These are phyloP conservation scores for Callosobruchus maculatus DNA, from an alignment of 2,888 invertebrate species.

Conservation along the genomic window DNA sequence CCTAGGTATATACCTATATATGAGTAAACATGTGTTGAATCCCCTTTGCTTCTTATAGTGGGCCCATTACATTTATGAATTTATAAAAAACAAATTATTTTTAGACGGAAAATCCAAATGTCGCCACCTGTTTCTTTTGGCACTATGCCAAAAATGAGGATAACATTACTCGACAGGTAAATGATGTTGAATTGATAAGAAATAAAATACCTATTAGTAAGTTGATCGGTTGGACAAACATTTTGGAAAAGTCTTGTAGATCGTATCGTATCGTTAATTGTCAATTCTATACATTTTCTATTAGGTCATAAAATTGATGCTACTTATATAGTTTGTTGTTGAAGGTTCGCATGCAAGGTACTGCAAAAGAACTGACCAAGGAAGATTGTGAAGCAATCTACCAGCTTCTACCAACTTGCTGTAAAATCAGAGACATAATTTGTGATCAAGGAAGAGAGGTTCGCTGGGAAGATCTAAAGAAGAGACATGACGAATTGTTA, in stretches of 20 bases:
- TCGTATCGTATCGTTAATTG: too few species aligned
- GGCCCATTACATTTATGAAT: too few species aligned
- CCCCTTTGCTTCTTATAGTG: too few species aligned
- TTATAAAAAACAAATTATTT: slow-evolving; percentile 4
- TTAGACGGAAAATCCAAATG: slow-evolving; percentile 47
- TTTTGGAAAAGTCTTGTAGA: too few species aligned
- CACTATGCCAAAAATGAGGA: slow-evolving; percentile 33
- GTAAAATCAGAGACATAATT: slow-evolving; percentile 47
- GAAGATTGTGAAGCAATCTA: slow-evolving; percentile 43
- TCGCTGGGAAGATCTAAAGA: slow-evolving; percentile 50
- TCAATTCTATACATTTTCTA: too few species aligned
- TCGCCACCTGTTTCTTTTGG: slow-evolving; percentile 50
- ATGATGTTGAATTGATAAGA: not conserved
- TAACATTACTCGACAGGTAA: slow-evolving; percentile 35
- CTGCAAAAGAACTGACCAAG: slow-evolving; percentile 38
- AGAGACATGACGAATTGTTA: slow-evolving; percentile 42
- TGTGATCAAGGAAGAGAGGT: slow-evolving; percentile 48
- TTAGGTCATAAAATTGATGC: too few species aligned
- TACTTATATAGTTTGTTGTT: too few species aligned
- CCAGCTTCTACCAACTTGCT: slow-evolving; percentile 47
- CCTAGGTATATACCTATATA: too few species aligned
- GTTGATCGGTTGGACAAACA: too few species aligned
- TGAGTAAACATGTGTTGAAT: too few species aligned
- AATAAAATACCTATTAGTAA: not conserved
- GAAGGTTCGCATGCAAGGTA: slow-evolving; percentile 51